These are phyloP conservation scores for Mythimna loreyi DNA, from an alignment of 2,888 invertebrate species.

Conservation along the genomic window DNA sequence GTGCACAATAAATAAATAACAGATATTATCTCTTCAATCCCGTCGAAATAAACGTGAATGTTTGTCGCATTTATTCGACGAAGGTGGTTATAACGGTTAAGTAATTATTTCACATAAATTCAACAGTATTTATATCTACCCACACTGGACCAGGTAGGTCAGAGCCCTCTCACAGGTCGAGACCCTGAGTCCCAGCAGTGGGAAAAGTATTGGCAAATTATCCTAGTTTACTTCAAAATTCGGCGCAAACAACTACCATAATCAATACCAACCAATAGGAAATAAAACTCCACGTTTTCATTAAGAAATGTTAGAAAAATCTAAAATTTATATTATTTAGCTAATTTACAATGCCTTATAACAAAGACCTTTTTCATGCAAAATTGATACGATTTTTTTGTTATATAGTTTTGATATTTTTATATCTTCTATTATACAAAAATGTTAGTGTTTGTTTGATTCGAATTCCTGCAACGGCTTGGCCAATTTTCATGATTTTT, in stretches of 20 bases:
- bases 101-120: background rate
- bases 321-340: constrained; percentile 52
- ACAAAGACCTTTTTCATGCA: constrained; percentile 33
- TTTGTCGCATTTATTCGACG: no score
- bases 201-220: background rate
- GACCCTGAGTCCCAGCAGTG: background rate
- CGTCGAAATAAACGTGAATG: no score
- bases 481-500: no score
- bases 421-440: no score
- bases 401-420: no score
- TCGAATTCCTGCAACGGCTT: no score
- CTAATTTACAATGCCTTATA: constrained; percentile 63
- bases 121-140: background rate
- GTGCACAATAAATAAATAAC: no score
- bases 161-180: background rate
- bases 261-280: constrained; percentile 21
- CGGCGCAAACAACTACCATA: constrained; percentile 28
- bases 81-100: no score
- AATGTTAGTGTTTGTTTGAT: no score
- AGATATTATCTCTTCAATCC: no score
- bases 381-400: constrained; percentile 40
- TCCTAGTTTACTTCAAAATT: background rate
- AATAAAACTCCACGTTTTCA: constrained; percentile 52
- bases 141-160: background rate
- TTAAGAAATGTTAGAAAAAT: constrained; percentile 71